Evolutionary conservation across 1,140 invertebrate genomes (phyloP).

Genomic region (Rhopalosiphum maidis): DNA sequence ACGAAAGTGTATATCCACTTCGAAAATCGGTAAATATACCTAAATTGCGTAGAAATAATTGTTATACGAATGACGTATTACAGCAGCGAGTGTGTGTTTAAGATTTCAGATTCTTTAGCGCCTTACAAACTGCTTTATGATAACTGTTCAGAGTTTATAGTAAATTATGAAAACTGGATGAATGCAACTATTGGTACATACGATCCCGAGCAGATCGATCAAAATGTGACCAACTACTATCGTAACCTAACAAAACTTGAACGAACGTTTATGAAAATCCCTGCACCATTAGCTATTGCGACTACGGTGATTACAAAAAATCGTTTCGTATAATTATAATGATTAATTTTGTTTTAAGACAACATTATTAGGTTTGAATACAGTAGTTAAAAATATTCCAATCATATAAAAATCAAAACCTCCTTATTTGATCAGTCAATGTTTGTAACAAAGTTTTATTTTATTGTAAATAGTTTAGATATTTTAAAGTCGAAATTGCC

Average conservation of each 20-base stretch:
- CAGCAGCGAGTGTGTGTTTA: neutral
- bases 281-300: conserved; percentile 71
- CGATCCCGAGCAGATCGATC: conserved; percentile 88
- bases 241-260: conserved; percentile 87
- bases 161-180: conserved; percentile 84
- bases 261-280: conserved; percentile 78
- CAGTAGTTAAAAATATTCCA: neutral
- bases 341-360: neutral
- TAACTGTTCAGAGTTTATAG: conserved; percentile 82
- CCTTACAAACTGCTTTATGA: conserved; percentile 92
- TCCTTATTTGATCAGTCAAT: too few relatives aligned
- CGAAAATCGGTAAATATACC: neutral
- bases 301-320: conserved; percentile 64
- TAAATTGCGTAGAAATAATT: neutral
- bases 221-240: conserved; percentile 80
- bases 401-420: too few relatives aligned
- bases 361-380: neutral
- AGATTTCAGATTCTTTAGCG: conserved; percentile 61
- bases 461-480: neutral
- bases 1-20: conserved; percentile 83
- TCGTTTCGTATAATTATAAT: neutral
- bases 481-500: neutral
- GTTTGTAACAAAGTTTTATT: neutral
- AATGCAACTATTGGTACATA: conserved; percentile 80
- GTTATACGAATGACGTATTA: neutral